Conservation (phyloP, 2,888 invertebrate genomes). For the Acronicta leporina region DNA sequence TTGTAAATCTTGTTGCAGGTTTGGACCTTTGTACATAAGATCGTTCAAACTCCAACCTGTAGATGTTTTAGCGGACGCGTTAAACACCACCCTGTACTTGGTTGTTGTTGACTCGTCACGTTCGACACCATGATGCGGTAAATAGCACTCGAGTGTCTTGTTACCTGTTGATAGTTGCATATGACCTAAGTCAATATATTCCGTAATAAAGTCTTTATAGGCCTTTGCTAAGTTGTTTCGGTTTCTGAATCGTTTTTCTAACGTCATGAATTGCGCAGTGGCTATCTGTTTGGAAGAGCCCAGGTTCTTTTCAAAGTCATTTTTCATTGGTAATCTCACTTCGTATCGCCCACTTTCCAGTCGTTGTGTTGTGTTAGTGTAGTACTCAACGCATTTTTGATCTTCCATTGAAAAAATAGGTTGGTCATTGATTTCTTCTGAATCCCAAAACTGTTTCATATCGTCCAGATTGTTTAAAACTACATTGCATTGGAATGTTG, state of each 20-base stretch:
- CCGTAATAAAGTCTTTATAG: slow-evolving; percentile 5
- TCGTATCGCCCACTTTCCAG: slow-evolving; percentile 9
- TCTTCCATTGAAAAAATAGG: not conserved
- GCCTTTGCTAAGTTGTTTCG: slow-evolving; percentile 1
- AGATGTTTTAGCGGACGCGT: slow-evolving; percentile 7
- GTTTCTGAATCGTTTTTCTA: slow-evolving; percentile 5
- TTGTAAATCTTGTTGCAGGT: slow-evolving; percentile 5
- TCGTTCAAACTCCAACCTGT: slow-evolving; percentile 5
- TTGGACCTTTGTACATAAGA: slow-evolving; percentile 1
- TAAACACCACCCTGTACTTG: slow-evolving; percentile 12
- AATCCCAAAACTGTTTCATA: slow-evolving; percentile 11
- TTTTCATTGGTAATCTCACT: slow-evolving; percentile 9
- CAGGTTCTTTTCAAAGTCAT: not conserved
- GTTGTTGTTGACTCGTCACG: slow-evolving; percentile 11
- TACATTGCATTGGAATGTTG: slow-evolving; percentile 7
- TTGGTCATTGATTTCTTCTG: slow-evolving; percentile 8
- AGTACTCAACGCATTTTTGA: slow-evolving; percentile 4
- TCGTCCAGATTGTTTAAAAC: slow-evolving; percentile 3
- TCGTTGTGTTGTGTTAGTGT: slow-evolving; percentile 5
- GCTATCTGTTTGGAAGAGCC: slow-evolving; percentile 11
- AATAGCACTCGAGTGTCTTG: slow-evolving; percentile 1
- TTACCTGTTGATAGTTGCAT: slow-evolving; percentile 4
- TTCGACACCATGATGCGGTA: slow-evolving; percentile 6
- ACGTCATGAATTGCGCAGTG: slow-evolving; percentile 6
- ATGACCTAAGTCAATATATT: slow-evolving; percentile 7